phyloP scores from a whole-genome alignment of 2,888 invertebrate species.

The Tromatobia lineatoria region DNA sequence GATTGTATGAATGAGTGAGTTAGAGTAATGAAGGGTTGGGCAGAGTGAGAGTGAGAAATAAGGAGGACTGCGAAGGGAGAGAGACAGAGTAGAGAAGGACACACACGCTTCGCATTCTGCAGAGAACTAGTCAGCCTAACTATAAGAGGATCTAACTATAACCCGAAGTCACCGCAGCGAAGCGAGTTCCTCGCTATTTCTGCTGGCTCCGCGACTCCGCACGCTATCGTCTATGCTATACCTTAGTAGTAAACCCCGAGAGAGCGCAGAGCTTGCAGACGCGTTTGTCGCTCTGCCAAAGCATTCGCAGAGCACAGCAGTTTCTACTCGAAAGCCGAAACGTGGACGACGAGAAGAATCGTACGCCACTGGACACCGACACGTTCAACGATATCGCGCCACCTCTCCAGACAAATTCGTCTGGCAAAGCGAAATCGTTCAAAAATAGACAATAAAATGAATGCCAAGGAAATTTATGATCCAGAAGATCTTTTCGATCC shows the following conservation, averaged over 20 bases:
- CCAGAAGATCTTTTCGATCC: neutral
- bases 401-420: slow-evolving; percentile 30
- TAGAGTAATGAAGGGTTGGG: neutral
- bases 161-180: slow-evolving; percentile 75
- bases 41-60: neutral
- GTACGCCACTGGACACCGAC: slow-evolving; percentile 34
- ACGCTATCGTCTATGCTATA: slow-evolving; percentile 1
- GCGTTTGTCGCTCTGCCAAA: slow-evolving; percentile 78
- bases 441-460: neutral
- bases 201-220: slow-evolving; percentile 33
- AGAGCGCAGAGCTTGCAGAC: slow-evolving; percentile 27
- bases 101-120: slow-evolving; percentile 77
- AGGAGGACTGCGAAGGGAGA: neutral
- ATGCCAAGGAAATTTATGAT: neutral
- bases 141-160: slow-evolving; percentile 82
- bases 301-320: slow-evolving; percentile 22
- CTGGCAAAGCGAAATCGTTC: slow-evolving; percentile 13
- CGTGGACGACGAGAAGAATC: neutral
- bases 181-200: slow-evolving; percentile 47
- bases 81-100: slow-evolving; percentile 20
- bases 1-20: neutral
- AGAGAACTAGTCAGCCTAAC: slow-evolving; percentile 81
- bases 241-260: slow-evolving; percentile 4
- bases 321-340: slow-evolving; percentile 40
- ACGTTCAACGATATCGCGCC: slow-evolving; percentile 23